phyloP scores from a whole-genome alignment of 2,888 invertebrate species.

The Lobophora halterata region DNA sequence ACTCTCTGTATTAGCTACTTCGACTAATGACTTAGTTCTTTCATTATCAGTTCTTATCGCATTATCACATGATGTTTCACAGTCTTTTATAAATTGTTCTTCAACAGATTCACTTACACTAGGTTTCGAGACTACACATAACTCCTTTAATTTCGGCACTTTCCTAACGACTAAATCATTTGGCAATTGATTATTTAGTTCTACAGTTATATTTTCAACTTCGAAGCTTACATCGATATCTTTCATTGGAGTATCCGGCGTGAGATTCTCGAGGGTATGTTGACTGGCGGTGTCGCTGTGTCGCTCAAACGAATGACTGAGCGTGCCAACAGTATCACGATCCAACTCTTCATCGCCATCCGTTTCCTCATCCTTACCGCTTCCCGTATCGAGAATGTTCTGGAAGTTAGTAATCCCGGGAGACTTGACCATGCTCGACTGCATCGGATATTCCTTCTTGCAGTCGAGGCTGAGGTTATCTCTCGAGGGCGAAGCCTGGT shows the following conservation, averaged over 20 bases:
- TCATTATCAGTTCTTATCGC: slow-evolving; percentile 64
- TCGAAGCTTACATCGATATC: slow-evolving; percentile 50
- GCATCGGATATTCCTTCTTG: slow-evolving; percentile 67
- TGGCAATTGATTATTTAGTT: slow-evolving; percentile 59
- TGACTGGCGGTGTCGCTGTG: slow-evolving; percentile 69
- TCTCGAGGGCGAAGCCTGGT: slow-evolving; percentile 77
- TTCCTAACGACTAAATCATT: slow-evolving; percentile 63
- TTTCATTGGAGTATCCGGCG: slow-evolving; percentile 68
- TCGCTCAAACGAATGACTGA: slow-evolving; percentile 72
- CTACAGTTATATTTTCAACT: slow-evolving; percentile 38
- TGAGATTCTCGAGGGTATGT: slow-evolving; percentile 68
- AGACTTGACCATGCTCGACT: slow-evolving; percentile 69
- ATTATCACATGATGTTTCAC: slow-evolving; percentile 69
- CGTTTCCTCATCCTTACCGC: slow-evolving; percentile 43
- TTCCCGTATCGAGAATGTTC: slow-evolving; percentile 59
- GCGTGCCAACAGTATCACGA: slow-evolving; percentile 65
- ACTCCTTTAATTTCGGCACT: slow-evolving; percentile 66
- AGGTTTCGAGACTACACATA: slow-evolving; percentile 67
- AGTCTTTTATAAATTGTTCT: slow-evolving; percentile 69
- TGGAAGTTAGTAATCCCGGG: slow-evolving; percentile 74
- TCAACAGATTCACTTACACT: slow-evolving; percentile 62
- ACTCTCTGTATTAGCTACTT: slow-evolving; percentile 42
- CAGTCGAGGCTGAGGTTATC: slow-evolving; percentile 73
- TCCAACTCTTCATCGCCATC: slow-evolving; percentile 60
- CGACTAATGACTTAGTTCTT: slow-evolving; percentile 73